Evolutionary conservation across 1,140 invertebrate genomes (phyloP).

Genomic region (Conopomorpha cramerella): DNA sequence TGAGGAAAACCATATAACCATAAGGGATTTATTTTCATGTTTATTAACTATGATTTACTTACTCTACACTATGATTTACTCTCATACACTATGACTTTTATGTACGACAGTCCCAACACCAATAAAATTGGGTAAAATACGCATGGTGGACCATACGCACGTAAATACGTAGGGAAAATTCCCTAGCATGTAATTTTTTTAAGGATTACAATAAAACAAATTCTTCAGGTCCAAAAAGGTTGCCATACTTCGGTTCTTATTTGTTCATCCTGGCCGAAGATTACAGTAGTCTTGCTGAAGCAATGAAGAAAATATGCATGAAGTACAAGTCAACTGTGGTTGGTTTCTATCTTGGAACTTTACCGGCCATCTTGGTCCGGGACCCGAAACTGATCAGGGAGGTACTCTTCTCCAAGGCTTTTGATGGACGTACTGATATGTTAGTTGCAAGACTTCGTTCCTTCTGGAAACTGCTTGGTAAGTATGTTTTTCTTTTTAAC

Average conservation of each 20-base stretch:
- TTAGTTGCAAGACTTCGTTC: conserved; percentile 30
- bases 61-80: not conserved
- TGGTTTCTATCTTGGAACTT: conserved; percentile 34
- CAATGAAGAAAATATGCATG: conserved; percentile 17
- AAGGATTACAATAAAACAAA: too few species aligned
- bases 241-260: conserved; percentile 35
- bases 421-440: conserved; percentile 38
- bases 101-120: too few species aligned
- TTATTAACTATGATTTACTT: not conserved
- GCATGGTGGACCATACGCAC: too few species aligned
- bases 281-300: conserved; percentile 20
- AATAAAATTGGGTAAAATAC: too few species aligned
- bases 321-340: conserved; percentile 37
- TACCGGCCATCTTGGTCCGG: conserved; percentile 26
- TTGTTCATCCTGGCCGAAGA: conserved; percentile 24
- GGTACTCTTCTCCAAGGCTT: conserved; percentile 34
- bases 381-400: conserved; percentile 38
- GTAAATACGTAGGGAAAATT: conserved; percentile 18
- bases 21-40: not conserved
- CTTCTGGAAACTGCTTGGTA: conserved; percentile 45
- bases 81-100: not conserved
- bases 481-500: conserved; percentile 9
- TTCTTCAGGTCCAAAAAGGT: conserved; percentile 29
- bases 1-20: too few species aligned
- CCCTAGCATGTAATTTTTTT: conserved; percentile 22